Conservation (phyloP, 2,797 vertebrate genomes). For the Trachurus trachurus region DNA sequence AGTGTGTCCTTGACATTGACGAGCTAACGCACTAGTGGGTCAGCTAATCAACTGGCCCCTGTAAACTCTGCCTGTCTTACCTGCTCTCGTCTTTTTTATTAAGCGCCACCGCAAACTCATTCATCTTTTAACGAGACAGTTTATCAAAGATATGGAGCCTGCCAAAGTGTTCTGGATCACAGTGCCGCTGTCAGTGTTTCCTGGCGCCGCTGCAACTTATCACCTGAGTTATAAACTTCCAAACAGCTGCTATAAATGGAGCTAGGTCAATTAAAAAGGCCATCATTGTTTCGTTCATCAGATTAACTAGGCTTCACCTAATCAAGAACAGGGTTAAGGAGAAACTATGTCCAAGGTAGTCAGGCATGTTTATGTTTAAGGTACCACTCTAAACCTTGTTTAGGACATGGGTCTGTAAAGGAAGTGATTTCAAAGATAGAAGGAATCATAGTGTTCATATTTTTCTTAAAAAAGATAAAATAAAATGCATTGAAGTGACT, state of each 20-base stretch:
- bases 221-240: conserved; percentile 65
- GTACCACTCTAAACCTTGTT: neutral
- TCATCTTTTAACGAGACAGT: conserved; percentile 79
- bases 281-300: conserved; percentile 42
- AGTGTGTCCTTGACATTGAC: conserved; percentile 75
- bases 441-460: neutral
- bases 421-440: conserved; percentile 16
- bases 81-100: conserved; percentile 65
- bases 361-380: conserved; percentile 1
- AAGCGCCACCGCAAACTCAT: conserved; percentile 66
- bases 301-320: conserved; percentile 34
- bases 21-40: conserved; percentile 51
- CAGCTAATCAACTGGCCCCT: conserved; percentile 73
- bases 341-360: conserved; percentile 5
- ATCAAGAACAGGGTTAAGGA: conserved; percentile 23
- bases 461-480: conserved; percentile 12
- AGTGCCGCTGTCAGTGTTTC: conserved; percentile 52
- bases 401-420: neutral
- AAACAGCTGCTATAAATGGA: conserved; percentile 69
- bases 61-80: conserved; percentile 71
- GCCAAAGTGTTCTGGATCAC: conserved; percentile 65
- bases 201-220: conserved; percentile 66
- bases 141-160: conserved; percentile 71
- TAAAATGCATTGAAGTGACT: conserved; percentile 10
- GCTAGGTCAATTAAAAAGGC: conserved; percentile 58